Conservation (phyloP, 2,888 invertebrate genomes). For the Drosophila mulleri region DNA sequence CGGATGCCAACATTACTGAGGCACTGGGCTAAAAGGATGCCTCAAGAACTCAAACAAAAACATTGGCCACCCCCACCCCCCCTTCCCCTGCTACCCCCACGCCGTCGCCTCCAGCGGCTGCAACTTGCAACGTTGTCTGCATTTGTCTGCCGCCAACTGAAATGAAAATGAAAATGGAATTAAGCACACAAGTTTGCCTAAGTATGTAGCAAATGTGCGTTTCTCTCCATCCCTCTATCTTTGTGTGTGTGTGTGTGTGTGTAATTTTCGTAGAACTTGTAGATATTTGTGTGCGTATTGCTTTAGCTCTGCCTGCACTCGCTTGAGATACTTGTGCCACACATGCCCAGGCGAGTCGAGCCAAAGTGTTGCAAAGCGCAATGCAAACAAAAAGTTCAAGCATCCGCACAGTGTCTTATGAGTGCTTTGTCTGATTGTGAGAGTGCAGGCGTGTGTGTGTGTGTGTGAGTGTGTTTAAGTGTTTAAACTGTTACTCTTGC, state of each 20-base stretch:
- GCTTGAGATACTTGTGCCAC: conserved; percentile 46
- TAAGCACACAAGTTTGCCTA: conserved; percentile 69
- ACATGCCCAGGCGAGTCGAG: conserved; percentile 23
- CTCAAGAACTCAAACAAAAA: conserved; percentile 69
- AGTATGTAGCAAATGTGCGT: conserved; percentile 34
- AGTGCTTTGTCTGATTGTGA: conserved; percentile 64
- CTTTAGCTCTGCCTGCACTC: conserved; percentile 39
- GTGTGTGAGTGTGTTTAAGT: conserved; percentile 40
- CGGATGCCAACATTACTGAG: conserved; percentile 38
- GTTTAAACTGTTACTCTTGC: conserved; percentile 58
- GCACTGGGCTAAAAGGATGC: conserved; percentile 57
- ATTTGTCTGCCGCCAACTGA: conserved; percentile 43
- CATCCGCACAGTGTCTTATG: conserved; percentile 66
- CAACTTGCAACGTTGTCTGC: conserved; percentile 12
- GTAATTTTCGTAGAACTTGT: conserved; percentile 38
- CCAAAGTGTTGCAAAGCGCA: conserved; percentile 30
- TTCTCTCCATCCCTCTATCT: neutral
- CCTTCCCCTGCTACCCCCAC: fast-evolving
- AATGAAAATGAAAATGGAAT: conserved; percentile 77
- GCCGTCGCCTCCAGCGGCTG: too few relatives aligned
- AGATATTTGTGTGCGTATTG: conserved; percentile 49
- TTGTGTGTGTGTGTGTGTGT: neutral
- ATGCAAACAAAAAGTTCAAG: conserved; percentile 67
- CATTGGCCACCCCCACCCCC: neutral
- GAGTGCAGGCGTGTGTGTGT: conserved; percentile 7